Conservation (phyloP, 2,113 vertebrate species). For the Sarotherodon lohbergeri region DNA sequence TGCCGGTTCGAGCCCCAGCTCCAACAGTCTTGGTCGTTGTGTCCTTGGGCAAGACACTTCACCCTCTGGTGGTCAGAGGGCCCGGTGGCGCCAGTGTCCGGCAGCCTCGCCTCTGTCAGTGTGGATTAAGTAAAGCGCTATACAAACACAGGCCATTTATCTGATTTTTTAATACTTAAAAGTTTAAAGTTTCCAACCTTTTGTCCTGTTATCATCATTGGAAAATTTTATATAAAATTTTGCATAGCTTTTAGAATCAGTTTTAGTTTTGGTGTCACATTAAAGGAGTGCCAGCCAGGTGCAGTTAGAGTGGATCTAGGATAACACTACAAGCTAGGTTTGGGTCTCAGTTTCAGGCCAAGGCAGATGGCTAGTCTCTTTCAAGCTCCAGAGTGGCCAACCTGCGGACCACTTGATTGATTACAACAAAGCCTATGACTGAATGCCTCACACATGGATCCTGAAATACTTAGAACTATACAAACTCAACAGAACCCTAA, state of each 20-base stretch:
- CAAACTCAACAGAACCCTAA: neutral
- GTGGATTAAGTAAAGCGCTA: no score
- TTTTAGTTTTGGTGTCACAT: neutral
- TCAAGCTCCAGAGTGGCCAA: neutral
- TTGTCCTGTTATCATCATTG: neutral
- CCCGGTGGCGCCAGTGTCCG: no score
- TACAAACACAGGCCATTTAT: no score
- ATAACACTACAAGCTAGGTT: neutral
- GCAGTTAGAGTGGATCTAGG: neutral
- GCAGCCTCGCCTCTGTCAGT: no score
- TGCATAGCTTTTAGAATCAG: neutral
- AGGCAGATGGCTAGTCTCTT: neutral
- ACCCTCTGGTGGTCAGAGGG: no score
- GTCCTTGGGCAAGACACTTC: no score
- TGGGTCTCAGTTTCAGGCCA: neutral
- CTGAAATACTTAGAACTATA: neutral
- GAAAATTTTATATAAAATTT: neutral
- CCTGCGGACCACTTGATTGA: neutral
- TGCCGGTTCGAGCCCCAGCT: no score
- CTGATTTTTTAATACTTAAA: neutral
- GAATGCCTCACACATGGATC: neutral
- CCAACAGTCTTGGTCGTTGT: no score
- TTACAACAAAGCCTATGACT: neutral
- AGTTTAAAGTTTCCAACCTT: neutral
- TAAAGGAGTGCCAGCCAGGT: neutral